Percentiles rank a stretch among this genome's conserved stretches.
Evolutionary conservation across 2,888 invertebrate genomes (phyloP).

Genomic region (Epistrophe eligans): DNA sequence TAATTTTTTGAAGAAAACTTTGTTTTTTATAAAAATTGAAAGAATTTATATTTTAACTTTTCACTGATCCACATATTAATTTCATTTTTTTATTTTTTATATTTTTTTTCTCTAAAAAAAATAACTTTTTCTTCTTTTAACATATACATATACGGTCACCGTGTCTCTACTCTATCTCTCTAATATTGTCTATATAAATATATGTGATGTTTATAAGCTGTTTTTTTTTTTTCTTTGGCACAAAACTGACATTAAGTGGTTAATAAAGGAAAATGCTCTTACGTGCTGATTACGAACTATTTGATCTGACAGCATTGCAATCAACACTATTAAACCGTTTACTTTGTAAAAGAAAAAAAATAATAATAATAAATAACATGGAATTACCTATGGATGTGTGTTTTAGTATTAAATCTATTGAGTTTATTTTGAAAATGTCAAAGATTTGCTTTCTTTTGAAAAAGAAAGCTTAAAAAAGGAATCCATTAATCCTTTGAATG

Average conservation of each 20-base stretch:
- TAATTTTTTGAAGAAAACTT: too few relatives aligned
- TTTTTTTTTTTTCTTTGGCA: conserved; percentile 10
- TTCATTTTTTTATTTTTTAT: too few relatives aligned
- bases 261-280: conserved; percentile 30
- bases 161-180: too few relatives aligned
- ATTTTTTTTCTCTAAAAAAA: too few relatives aligned
- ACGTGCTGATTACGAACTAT: conserved; percentile 40
- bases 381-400: conserved; percentile 8
- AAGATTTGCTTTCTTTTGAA: not conserved
- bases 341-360: conserved; percentile 1
- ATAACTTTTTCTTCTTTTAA: too few relatives aligned
- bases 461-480: not conserved
- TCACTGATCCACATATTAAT: too few relatives aligned
- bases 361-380: conserved; percentile 21
- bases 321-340: conserved; percentile 38
- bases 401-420: not conserved
- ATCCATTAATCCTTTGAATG: not conserved
- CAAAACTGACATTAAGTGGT: conserved; percentile 24
- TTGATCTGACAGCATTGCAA: conserved; percentile 50
- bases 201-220: conserved; percentile 3
- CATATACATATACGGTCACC: not conserved
- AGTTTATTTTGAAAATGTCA: not conserved
- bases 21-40: too few relatives aligned
- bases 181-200: not conserved
- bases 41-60: too few relatives aligned